phyloP scores from a whole-genome alignment of 2,797 vertebrate genomes.

The Labeo calbasu region DNA sequence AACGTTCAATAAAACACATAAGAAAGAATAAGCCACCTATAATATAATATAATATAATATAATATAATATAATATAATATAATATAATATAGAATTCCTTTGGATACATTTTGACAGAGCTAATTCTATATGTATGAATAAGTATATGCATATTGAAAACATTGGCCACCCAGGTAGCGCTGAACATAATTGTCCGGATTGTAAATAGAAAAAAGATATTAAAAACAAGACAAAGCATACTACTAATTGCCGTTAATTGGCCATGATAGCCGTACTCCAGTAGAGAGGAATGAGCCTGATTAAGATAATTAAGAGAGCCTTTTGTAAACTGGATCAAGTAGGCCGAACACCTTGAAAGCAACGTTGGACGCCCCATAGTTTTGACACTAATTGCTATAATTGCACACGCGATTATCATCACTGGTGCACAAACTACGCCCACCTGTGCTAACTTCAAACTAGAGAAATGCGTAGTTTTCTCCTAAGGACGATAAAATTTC shows the following conservation, averaged over 20 bases:
- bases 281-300: constrained; percentile 73
- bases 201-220: constrained; percentile 5
- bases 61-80: not conserved
- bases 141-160: not conserved
- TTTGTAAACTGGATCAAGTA: constrained; percentile 76
- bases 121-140: not conserved
- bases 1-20: not conserved
- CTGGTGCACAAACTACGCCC: constrained; percentile 54
- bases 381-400: constrained; percentile 77
- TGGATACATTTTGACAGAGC: not conserved
- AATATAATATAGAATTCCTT: not conserved
- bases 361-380: constrained; percentile 58
- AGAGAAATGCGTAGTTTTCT: not conserved
- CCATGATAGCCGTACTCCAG: constrained; percentile 74
- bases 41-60: not conserved
- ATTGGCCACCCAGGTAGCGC: not conserved
- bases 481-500: not conserved
- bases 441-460: constrained; percentile 54
- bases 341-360: constrained; percentile 69
- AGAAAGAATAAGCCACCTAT: not conserved
- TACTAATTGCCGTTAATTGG: constrained; percentile 81
- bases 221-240: constrained; percentile 76
- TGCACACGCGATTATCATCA: constrained; percentile 62
- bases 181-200: not conserved
- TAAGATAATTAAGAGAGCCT: constrained; percentile 80